phyloP scores from a whole-genome alignment of 2,888 invertebrate species.

The Ischnus inquisitorius region DNA sequence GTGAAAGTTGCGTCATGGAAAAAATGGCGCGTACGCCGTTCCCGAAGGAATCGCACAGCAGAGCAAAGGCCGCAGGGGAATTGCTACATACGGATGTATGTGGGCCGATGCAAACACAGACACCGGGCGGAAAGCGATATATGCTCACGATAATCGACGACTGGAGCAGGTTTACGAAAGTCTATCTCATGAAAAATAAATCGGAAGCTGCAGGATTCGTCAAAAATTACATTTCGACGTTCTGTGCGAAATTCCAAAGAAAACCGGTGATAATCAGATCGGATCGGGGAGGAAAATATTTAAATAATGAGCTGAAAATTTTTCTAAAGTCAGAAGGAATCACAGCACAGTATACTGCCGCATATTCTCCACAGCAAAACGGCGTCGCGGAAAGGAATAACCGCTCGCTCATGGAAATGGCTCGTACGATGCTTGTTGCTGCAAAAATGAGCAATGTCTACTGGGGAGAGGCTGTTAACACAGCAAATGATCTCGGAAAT shows the following conservation, averaged over 20 bases:
- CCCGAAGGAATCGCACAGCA: conserved; percentile 53
- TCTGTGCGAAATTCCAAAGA: conserved; percentile 51
- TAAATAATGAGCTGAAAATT: conserved; percentile 69
- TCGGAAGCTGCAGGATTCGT: conserved; percentile 31
- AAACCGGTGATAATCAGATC: conserved; percentile 53
- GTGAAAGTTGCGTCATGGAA: conserved; percentile 64
- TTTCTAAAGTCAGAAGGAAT: conserved; percentile 74
- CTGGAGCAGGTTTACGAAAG: conserved; percentile 66
- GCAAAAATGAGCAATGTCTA: conserved; percentile 71
- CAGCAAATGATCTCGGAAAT: conserved; percentile 74
- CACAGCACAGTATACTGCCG: conserved; percentile 70
- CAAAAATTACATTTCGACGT: conserved; percentile 41
- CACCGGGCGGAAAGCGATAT: conserved; percentile 63
- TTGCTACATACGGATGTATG: conserved; percentile 69
- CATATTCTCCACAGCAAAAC: conserved; percentile 74
- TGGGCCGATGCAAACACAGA: conserved; percentile 61
- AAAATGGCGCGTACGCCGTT: conserved; percentile 64
- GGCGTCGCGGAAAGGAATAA: conserved; percentile 75
- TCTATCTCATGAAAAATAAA: conserved; percentile 49
- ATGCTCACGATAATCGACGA: conserved; percentile 71
- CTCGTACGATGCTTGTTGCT: conserved; percentile 74
- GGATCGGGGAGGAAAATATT: conserved; percentile 73
- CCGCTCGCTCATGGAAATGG: conserved; percentile 73
- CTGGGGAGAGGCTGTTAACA: conserved; percentile 78
- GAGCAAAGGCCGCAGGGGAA: conserved; percentile 57